Evolutionary conservation across 2,113 vertebrate species (phyloP).

Genomic region (Delphinus delphis): DNA sequence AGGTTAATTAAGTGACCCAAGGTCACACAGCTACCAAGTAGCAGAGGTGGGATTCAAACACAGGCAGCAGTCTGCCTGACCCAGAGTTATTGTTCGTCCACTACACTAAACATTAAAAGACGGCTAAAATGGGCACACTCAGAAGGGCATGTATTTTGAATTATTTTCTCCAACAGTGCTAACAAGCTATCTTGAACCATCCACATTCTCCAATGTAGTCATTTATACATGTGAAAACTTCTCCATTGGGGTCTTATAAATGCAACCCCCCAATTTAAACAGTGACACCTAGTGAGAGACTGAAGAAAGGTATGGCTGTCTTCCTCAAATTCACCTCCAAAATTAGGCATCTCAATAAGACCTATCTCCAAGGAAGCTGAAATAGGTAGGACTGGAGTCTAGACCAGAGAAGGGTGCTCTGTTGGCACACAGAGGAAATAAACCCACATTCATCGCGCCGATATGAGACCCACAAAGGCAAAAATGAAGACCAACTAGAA

Average conservation of each 20-base stretch:
- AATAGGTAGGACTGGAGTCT: background rate
- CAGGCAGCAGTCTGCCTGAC: background rate
- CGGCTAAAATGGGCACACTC: background rate
- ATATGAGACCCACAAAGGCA: background rate
- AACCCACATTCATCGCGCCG: background rate
- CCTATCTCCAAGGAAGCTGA: background rate
- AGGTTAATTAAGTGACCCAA: slow-evolving; percentile 40
- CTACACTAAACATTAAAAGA: slow-evolving; percentile 35
- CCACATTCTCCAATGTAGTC: slow-evolving; percentile 21
- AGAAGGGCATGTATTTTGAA: background rate
- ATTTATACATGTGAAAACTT: slow-evolving; percentile 9
- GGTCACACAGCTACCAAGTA: background rate
- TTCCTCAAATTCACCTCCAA: slow-evolving; percentile 20
- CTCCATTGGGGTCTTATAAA: slow-evolving; percentile 6
- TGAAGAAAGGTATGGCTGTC: background rate
- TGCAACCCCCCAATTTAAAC: slow-evolving; percentile 38
- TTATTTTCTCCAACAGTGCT: slow-evolving; percentile 31
- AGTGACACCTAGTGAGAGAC: background rate
- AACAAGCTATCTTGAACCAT: slow-evolving; percentile 26
- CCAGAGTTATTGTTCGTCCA: background rate
- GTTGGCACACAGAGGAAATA: background rate
- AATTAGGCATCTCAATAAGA: background rate
- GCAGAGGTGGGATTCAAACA: slow-evolving; percentile 12
- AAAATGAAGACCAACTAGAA: background rate
- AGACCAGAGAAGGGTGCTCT: background rate